Evolutionary conservation across 1,140 invertebrate species (phyloP).

Genomic region (Epicauta chinensis): DNA sequence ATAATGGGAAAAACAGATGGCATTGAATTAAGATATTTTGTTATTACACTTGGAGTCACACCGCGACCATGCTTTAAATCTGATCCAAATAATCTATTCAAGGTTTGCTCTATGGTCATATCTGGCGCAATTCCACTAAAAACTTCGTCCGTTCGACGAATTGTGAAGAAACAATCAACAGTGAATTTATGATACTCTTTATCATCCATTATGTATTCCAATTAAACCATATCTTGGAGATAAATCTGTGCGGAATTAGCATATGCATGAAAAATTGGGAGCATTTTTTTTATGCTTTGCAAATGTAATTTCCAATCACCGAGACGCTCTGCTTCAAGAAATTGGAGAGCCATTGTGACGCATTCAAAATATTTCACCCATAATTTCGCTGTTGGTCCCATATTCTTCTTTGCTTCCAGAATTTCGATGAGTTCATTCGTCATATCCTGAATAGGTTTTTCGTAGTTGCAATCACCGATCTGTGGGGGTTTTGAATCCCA

Average conservation of each 20-base stretch:
- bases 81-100: no score
- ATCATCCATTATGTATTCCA: background rate
- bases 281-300: conserved; percentile 39
- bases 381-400: conserved; percentile 34
- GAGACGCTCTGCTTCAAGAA: conserved; percentile 39
- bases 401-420: conserved; percentile 22
- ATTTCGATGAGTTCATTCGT: conserved; percentile 36
- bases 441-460: conserved; percentile 33
- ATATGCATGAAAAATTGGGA: conserved; percentile 42
- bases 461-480: conserved; percentile 31
- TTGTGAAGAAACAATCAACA: no score
- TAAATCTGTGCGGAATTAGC: conserved; percentile 41
- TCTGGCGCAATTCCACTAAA: no score
- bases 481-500: conserved; percentile 25
- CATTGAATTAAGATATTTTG: no score
- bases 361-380: conserved; percentile 41
- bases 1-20: no score
- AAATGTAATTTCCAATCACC: conserved; percentile 43
- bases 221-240: conserved; percentile 23
- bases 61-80: no score
- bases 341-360: conserved; percentile 35
- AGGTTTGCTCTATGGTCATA: no score
- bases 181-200: no score
- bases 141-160: no score
- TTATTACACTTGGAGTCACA: no score